Base-by-base conservation (phyloP, 92 coral and sea anemone species). In the Bergia puertoricense region DNA sequence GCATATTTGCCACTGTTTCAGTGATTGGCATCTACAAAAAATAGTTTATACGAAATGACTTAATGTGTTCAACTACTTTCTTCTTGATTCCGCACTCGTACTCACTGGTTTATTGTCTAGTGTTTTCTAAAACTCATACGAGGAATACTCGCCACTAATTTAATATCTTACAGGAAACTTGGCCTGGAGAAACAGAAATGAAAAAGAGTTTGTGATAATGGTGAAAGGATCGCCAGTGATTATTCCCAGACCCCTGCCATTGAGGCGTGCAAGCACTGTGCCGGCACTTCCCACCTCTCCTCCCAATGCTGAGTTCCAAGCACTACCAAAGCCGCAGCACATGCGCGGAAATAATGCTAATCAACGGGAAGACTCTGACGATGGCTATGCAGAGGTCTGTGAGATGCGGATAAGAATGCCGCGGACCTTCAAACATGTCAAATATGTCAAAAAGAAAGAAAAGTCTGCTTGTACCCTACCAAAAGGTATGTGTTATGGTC, bases 391-490 rank as follows among this genome's bases (percentile, higher is more conserved):
- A 6, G 74, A n/a, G 74, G 74, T 69, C 39, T 69, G 74, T 69
- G 74, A 69, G 74, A 69, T 69, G 74, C 74, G 30, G 40, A 8
- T 69, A 10, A 69, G n/a, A 18, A 69, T 69, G 74, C 74, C 74
- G 7, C 74, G 74, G 13, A n/a, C 38, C 74, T 69, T 69, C 8
- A 73, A 73, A 39, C 77, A 73, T 39, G 77, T 38, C 23, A 73
- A 73, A 14, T 73, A 73, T 36, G 77, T 73, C 20, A 36, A 39
- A 37, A 37, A 73, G 41, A 48, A 90, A 86, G 50, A 6, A 16
- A 16, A 22, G 0, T 62, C 23, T 62, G 30, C 69, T 3, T 62
- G 23, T 22, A 1, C 2, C 20, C 30, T 62, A 6, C 30, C 69
- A 62, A 62, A 18, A 62, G 30, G 69, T 62, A 16, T 62, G 68